Evolutionary conservation across 2,113 vertebrate species (phyloP).

Genomic region (Pelvicachromis taeniatus): DNA sequence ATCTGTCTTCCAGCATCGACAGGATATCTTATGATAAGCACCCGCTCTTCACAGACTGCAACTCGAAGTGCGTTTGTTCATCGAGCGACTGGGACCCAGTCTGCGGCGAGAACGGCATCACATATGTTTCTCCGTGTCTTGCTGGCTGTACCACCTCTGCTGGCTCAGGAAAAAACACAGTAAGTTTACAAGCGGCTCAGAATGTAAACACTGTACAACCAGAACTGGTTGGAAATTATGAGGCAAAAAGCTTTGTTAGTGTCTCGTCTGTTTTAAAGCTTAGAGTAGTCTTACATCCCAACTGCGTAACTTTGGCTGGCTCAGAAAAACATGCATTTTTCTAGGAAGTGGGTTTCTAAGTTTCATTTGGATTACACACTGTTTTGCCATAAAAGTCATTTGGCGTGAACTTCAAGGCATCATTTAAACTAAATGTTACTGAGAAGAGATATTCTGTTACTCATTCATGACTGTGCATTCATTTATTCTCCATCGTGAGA

Average conservation of each 20-base stretch:
- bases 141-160: slow-evolving; percentile 80
- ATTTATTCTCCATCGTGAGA: not conserved
- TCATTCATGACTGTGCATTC: not conserved
- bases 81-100: slow-evolving; percentile 85
- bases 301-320: not conserved
- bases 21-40: slow-evolving; percentile 44
- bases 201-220: not conserved
- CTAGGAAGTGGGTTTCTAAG: not conserved
- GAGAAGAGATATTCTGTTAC: not conserved
- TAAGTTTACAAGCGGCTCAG: slow-evolving; percentile 49
- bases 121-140: slow-evolving; percentile 87
- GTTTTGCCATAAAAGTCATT: not conserved
- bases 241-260: not conserved
- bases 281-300: not conserved
- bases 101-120: slow-evolving; percentile 82
- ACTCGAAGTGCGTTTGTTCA: slow-evolving; percentile 75
- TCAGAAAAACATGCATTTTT: not conserved
- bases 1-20: slow-evolving; percentile 33
- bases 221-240: not conserved
- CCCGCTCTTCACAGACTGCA: slow-evolving; percentile 74
- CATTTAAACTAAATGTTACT: not conserved
- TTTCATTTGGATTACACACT: not conserved
- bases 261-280: not conserved
- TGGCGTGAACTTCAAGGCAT: not conserved
- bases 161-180: slow-evolving; percentile 78